Evolutionary conservation across 2,888 invertebrate genomes (phyloP).

Genomic region (Chamaedrilus cognettii): DNA sequence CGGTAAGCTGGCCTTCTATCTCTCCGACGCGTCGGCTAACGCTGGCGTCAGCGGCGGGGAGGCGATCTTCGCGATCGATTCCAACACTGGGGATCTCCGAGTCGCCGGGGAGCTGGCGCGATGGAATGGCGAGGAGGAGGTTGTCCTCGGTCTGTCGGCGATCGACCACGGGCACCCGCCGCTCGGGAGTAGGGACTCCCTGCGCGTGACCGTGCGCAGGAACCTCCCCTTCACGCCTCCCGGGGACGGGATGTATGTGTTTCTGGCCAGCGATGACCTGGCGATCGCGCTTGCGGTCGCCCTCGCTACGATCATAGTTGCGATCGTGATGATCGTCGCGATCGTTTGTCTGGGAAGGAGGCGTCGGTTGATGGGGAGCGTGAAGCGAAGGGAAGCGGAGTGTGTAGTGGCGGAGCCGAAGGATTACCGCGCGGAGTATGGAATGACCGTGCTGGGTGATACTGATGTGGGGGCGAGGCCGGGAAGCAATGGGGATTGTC

Average conservation of each 20-base stretch:
- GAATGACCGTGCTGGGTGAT: background rate
- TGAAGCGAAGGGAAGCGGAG: background rate
- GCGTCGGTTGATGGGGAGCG: slow-evolving; percentile 3
- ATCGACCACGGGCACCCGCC: slow-evolving; percentile 8
- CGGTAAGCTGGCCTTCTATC: slow-evolving; percentile 1
- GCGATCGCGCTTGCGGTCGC: slow-evolving; percentile 18
- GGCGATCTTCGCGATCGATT: background rate
- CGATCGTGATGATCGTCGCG: slow-evolving; percentile 21
- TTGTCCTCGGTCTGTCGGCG: slow-evolving; percentile 2
- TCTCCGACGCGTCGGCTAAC: background rate
- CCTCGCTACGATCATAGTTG: slow-evolving; percentile 18
- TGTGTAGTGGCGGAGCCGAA: background rate
- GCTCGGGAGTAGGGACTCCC: background rate
- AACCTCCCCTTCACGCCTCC: slow-evolving; percentile 8
- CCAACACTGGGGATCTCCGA: slow-evolving; percentile 5
- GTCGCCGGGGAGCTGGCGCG: background rate
- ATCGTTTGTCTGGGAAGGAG: slow-evolving; percentile 19
- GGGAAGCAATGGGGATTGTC: background rate
- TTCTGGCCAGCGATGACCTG: slow-evolving; percentile 27
- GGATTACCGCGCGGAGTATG: background rate
- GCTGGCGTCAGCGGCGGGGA: no score
- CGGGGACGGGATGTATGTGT: slow-evolving; percentile 9
- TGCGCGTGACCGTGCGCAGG: background rate
- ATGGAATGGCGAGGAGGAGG: background rate
- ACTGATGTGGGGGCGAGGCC: background rate